Evolutionary conservation across 1,140 invertebrate species (phyloP).

Genomic region (Oncopodura yosiiana): DNA sequence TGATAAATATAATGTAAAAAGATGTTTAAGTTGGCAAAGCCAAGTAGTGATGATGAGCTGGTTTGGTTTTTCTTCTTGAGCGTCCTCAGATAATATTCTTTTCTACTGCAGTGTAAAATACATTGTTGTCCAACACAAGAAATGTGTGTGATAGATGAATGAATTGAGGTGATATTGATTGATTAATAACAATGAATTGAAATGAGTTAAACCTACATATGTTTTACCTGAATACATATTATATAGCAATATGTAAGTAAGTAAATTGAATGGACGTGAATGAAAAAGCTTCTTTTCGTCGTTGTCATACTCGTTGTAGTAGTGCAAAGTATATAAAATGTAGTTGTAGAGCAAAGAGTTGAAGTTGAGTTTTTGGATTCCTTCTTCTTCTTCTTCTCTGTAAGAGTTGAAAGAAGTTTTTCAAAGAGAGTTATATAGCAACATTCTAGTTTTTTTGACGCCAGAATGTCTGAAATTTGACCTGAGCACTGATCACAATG

Average conservation of each 20-base stretch:
- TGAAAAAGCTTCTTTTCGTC: neutral
- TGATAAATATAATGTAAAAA: no score
- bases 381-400: no score
- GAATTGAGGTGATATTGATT: constrained; percentile 22
- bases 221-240: neutral
- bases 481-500: constrained; percentile 32
- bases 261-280: neutral
- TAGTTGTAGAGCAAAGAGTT: neutral
- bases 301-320: neutral
- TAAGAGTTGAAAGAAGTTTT: neutral
- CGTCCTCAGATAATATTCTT: no score
- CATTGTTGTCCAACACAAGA: neutral
- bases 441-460: constrained; percentile 32
- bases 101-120: no score
- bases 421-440: constrained; percentile 5
- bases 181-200: constrained; percentile 21
- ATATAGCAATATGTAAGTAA: neutral
- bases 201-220: neutral
- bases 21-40: no score
- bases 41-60: no score
- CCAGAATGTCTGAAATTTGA: constrained; percentile 36
- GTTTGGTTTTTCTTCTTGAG: no score
- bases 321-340: neutral
- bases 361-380: no score
- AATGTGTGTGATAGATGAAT: neutral